Evolutionary conservation across 2,888 invertebrate species (phyloP).

Genomic region (Drosophila nigricruria): DNA sequence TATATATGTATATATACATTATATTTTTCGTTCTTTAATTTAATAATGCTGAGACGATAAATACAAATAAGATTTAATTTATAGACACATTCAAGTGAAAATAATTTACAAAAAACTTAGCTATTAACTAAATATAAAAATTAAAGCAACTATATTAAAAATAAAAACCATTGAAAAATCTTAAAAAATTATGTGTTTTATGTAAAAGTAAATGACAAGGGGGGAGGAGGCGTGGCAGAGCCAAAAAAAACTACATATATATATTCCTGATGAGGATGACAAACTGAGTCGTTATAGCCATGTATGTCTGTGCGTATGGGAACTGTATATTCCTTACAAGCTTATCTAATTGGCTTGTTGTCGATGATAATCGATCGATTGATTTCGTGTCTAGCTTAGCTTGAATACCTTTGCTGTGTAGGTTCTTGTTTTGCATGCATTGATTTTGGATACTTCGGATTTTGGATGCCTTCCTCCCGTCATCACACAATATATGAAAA

Average conservation of each 20-base stretch:
- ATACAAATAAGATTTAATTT: constrained; percentile 77
- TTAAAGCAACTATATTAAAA: constrained; percentile 69
- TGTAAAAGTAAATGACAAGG: too few species aligned
- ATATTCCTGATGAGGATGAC: too few species aligned
- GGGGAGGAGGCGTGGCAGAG: not conserved
- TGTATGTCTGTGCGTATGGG: too few species aligned
- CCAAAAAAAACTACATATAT: too few species aligned
- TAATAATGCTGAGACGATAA: constrained; percentile 72
- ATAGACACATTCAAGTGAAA: constrained; percentile 77
- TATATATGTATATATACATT: not conserved
- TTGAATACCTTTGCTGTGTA: not conserved
- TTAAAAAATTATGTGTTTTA: not conserved
- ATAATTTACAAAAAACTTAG: constrained; percentile 77
- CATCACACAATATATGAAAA: not conserved
- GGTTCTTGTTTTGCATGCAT: not conserved
- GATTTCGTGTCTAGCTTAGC: not conserved
- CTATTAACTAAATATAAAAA: constrained; percentile 67
- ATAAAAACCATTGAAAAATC: constrained; percentile 66
- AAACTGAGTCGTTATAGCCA: too few species aligned
- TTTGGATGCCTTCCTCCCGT: not conserved
- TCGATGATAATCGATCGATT: not conserved
- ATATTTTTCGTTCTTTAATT: constrained; percentile 59
- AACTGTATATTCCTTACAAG: not conserved
- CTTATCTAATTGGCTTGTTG: not conserved
- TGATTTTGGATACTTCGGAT: not conserved